A percentile compares a stretch with the other conserved stretches of the same genome.
phyloP scores from a whole-genome alignment of 2,888 invertebrate species.

The Drosophila imparisetae region DNA sequence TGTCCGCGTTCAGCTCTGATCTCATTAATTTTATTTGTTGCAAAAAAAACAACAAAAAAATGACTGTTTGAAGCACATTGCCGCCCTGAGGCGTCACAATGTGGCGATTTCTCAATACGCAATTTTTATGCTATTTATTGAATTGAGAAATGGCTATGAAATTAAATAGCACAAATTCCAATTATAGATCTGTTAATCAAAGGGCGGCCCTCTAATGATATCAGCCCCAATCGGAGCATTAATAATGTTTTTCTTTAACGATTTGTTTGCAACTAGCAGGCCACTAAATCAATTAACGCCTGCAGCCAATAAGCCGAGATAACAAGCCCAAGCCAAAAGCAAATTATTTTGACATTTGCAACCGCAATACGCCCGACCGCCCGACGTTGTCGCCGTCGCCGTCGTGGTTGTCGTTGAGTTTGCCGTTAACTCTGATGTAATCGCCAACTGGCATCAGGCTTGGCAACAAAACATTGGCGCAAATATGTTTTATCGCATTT shows the following conservation, averaged over 20 bases:
- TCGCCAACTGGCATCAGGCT: conserved; percentile 45
- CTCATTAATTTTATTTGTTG: conserved; percentile 74
- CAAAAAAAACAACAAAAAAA: conserved; percentile 32
- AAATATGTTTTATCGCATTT: conserved; percentile 79
- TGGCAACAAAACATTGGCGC: conserved; percentile 53
- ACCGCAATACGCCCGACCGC: conserved; percentile 71
- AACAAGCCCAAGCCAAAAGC: conserved; percentile 56
- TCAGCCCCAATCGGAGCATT: conserved; percentile 37
- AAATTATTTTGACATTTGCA: conserved; percentile 76
- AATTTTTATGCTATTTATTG: conserved; percentile 47
- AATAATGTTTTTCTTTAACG: conserved; percentile 59
- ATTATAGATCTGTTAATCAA: conserved; percentile 53
- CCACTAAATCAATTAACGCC: conserved; percentile 75
- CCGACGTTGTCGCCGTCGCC: conserved; percentile 3
- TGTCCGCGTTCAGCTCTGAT: conserved; percentile 45
- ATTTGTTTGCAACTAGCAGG: conserved; percentile 33
- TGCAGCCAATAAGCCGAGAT: conserved; percentile 53
- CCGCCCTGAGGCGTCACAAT: conserved; percentile 43
- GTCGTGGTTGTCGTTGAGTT: not conserved
- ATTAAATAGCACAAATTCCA: conserved; percentile 26
- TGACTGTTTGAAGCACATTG: conserved; percentile 31
- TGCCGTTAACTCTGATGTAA: conserved; percentile 59
- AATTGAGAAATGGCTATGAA: conserved; percentile 39
- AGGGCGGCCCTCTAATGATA: conserved; percentile 63
- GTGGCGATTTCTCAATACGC: conserved; percentile 70